These are phyloP conservation scores for Carcharodon carcharias DNA, from an alignment of 2,797 vertebrate genomes.

Conservation along the genomic window DNA sequence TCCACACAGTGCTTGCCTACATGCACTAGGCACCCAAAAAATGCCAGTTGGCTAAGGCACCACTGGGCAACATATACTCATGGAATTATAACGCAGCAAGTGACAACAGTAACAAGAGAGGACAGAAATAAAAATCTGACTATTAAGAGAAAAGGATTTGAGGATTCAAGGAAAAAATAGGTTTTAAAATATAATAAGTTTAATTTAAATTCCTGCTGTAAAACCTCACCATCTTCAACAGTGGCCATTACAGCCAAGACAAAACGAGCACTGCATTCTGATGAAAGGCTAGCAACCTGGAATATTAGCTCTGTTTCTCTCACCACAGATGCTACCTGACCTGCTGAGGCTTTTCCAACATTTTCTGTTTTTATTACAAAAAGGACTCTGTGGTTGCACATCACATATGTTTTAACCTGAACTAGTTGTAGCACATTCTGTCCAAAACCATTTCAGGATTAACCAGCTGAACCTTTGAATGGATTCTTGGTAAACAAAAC, in stretches of 20 bases:
- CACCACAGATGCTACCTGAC: too few species aligned
- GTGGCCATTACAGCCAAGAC: neutral
- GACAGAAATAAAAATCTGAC: neutral
- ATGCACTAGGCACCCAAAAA: neutral
- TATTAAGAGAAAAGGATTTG: neutral
- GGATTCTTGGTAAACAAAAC: neutral
- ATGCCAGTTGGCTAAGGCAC: neutral
- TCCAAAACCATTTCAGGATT: constrained; percentile 3
- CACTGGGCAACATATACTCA: neutral
- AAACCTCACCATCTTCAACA: neutral
- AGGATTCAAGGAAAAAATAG: too few species aligned
- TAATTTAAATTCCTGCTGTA: neutral
- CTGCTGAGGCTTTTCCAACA: neutral
- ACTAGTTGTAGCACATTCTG: neutral
- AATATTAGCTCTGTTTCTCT: neutral
- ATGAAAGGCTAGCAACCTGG: neutral
- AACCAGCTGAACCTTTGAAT: neutral
- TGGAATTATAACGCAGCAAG: neutral
- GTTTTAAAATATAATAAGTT: neutral
- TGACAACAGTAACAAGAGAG: neutral
- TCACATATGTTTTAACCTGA: neutral
- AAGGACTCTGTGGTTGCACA: neutral
- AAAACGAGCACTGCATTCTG: neutral
- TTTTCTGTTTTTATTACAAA: neutral
- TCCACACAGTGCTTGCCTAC: neutral